Evolutionary conservation across 2,797 vertebrate species (phyloP).

Genomic region (Girardinus metallicus): DNA sequence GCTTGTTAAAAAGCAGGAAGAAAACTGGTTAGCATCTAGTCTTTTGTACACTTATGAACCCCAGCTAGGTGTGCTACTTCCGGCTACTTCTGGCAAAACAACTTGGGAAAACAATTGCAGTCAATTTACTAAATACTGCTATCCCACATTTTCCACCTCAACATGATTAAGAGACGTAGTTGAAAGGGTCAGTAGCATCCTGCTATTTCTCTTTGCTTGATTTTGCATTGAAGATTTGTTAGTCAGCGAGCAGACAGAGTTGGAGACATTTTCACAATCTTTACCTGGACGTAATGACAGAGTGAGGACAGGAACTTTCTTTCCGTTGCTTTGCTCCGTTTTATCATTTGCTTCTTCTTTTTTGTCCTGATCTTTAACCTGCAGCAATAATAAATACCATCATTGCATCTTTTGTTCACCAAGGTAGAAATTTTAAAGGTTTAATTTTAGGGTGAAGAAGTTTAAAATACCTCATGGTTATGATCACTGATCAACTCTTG

Average conservation of each 20-base stretch:
- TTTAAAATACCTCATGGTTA: conserved; percentile 58
- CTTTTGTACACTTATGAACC: too few species aligned
- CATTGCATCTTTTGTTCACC: conserved; percentile 4
- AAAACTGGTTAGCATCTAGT: too few species aligned
- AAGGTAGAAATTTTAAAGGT: background rate
- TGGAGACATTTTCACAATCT: background rate
- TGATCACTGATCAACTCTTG: conserved; percentile 39
- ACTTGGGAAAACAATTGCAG: too few species aligned
- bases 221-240: background rate
- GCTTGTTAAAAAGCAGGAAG: too few species aligned
- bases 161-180: too few species aligned
- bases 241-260: background rate
- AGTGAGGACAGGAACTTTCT: conserved; percentile 75
- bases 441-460: background rate
- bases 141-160: too few species aligned
- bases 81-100: too few species aligned
- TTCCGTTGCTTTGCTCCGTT: conserved; percentile 47
- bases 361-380: conserved; percentile 50
- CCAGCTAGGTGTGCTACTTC: too few species aligned
- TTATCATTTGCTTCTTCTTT: conserved; percentile 52
- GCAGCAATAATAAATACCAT: conserved; percentile 14
- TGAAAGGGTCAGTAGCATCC: background rate
- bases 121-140: too few species aligned
- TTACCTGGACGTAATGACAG: conserved; percentile 81
- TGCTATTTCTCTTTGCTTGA: background rate